Conservation (phyloP, 2,113 vertebrate genomes). For the Mesembrinibis cayennensis region DNA sequence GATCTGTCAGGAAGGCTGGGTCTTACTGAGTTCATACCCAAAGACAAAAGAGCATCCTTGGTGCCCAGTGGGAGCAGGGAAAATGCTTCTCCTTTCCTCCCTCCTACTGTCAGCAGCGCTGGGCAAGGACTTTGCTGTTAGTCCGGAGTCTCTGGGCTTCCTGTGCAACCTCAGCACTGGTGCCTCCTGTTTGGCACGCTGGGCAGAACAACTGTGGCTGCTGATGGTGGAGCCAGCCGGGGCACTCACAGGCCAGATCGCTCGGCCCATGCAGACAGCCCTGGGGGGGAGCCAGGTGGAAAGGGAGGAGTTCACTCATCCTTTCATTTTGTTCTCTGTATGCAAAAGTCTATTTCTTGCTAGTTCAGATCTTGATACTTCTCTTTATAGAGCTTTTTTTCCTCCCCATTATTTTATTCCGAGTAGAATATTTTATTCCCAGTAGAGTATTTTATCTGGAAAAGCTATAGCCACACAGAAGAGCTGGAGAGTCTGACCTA, state of each 20-base stretch:
- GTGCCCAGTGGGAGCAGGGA: neutral
- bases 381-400: neutral
- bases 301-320: neutral
- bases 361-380: neutral
- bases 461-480: neutral
- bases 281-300: no score
- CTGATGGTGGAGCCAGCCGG: neutral
- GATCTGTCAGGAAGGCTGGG: neutral
- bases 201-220: neutral
- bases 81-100: neutral
- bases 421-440: neutral
- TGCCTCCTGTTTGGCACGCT: neutral
- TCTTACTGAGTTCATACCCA: neutral
- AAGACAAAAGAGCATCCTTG: neutral
- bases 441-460: neutral
- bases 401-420: neutral
- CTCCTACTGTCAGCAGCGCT: neutral
- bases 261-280: no score
- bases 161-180: no score
- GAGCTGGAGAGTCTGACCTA: neutral
- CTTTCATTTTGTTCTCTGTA: neutral
- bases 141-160: neutral
- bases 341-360: neutral
- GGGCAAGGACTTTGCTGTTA: neutral
- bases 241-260: accelerated